Percentiles rank a stretch among this genome's conserved stretches.
Conservation (phyloP, 2,888 invertebrate genomes). For the Pyrrhia umbra region DNA sequence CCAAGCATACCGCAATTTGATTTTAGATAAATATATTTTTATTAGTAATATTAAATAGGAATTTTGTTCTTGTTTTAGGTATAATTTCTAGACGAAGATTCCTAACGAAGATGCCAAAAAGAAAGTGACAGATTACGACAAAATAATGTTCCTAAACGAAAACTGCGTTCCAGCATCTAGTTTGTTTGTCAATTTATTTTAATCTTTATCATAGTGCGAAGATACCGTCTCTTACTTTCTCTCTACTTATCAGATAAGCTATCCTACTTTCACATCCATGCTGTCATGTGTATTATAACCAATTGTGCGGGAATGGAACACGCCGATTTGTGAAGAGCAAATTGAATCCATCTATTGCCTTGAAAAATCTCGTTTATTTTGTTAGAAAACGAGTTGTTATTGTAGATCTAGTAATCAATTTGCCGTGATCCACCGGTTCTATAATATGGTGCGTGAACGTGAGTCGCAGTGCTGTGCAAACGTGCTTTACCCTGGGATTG, state of each 20-base stretch:
- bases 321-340: constrained; percentile 27
- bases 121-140: constrained; percentile 19
- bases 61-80: no score
- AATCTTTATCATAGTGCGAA: not conserved
- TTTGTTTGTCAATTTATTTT: fast-evolving
- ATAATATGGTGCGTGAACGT: constrained; percentile 30
- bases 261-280: constrained; percentile 32
- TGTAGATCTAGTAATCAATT: constrained; percentile 2
- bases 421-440: constrained; percentile 11
- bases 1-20: no score
- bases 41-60: no score
- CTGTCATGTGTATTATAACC: constrained; percentile 1
- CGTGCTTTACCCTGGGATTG: constrained; percentile 38
- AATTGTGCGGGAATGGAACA: constrained; percentile 17
- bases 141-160: constrained; percentile 50
- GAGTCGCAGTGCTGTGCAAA: constrained; percentile 25
- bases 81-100: not conserved
- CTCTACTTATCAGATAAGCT: not conserved
- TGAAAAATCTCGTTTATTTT: constrained; percentile 11
- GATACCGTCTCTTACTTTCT: constrained; percentile 23
- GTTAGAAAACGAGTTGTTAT: not conserved
- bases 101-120: constrained; percentile 18
- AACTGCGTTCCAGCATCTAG: constrained; percentile 4
- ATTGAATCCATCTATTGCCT: constrained; percentile 31
- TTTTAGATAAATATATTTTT: no score